Conservation (phyloP, 2,113 vertebrate genomes). For the Propithecus coquereli region DNA sequence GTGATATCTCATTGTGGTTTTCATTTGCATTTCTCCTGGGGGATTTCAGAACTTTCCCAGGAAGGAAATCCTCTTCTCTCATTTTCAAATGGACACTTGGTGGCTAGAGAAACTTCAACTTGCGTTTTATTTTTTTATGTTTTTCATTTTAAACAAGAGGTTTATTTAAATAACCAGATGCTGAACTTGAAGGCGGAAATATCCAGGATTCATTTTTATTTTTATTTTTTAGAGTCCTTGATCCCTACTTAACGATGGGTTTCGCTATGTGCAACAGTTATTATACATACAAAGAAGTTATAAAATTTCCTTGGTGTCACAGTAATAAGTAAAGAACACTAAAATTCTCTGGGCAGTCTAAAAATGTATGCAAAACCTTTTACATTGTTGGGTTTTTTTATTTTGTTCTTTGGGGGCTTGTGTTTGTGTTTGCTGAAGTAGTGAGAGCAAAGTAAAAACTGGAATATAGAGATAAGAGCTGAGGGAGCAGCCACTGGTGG, state of each 20-base stretch:
- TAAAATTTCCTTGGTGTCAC: background rate
- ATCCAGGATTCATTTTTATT: background rate
- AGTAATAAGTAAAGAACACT: background rate
- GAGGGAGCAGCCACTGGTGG: background rate
- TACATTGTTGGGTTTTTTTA: too few relatives aligned
- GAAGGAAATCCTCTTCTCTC: background rate
- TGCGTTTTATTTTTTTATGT: background rate
- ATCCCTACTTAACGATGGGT: background rate
- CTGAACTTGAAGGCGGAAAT: background rate
- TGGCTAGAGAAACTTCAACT: background rate
- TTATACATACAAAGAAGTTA: background rate
- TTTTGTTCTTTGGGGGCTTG: background rate
- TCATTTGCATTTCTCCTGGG: too few relatives aligned
- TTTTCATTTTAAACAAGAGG: background rate
- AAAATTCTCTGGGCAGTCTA: constrained; percentile 73
- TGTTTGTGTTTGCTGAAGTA: too few relatives aligned
- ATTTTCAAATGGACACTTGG: background rate
- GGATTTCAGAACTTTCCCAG: background rate
- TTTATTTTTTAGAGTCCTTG: background rate
- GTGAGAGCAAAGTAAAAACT: background rate
- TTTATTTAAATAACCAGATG: background rate
- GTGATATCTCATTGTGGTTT: too few relatives aligned
- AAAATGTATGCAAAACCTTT: background rate
- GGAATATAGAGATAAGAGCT: background rate
- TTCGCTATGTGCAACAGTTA: background rate